Evolutionary conservation across 2,888 invertebrate genomes (phyloP), one percentile per base, ranked within the genome.

Genomic region (Agonopterix heracliana): DNA sequence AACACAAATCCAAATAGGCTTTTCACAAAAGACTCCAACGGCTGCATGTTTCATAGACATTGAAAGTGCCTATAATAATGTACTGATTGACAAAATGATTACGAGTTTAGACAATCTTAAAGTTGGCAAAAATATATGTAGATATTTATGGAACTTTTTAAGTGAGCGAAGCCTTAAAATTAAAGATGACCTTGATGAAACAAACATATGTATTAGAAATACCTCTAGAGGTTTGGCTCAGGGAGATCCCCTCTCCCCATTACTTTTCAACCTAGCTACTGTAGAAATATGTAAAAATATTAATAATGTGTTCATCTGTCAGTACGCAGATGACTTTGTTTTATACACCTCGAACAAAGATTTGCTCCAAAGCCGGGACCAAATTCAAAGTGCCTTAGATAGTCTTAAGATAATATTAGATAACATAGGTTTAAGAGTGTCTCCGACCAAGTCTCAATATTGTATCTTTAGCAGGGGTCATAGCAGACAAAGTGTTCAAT

Each of bases 21-120:
- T 55, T 40, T 43, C 51, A 4, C 41, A 52, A 17, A 47, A 54
- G 14, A 4, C 8, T 14, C 42, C 49, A 9, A 56, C 55, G 9
- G 3, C n/a, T 7, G 40, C 40, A 9, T 40, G 40, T 40, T 40
- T 40, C 9, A 8, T 35, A 9, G 35, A 35, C 9, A 35, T 35
- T n/a, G n/a, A n/a, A n/a, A n/a, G n/a, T n/a, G n/a, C n/a, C n/a
- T n/a, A n/a, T n/a, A n/a, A n/a, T n/a, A 35, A 35, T 35, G 35
- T 35, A 8, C 9, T n/a, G 3, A 40, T 40, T 4, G 40, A 40
- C 3, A 40, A 40, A 40, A n/a, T 40, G 11, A 4, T 40, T 9
- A 40, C 9, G 3, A n/a, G 7, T 9, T 40, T 40, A 40, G 40
- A 40, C n/a, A n/a, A 40, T 9, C 7, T 40, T n/a, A 7, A 40